Base-by-base conservation (phyloP, 2,888 invertebrate genomes). In the Folsomia manolachei region DNA sequence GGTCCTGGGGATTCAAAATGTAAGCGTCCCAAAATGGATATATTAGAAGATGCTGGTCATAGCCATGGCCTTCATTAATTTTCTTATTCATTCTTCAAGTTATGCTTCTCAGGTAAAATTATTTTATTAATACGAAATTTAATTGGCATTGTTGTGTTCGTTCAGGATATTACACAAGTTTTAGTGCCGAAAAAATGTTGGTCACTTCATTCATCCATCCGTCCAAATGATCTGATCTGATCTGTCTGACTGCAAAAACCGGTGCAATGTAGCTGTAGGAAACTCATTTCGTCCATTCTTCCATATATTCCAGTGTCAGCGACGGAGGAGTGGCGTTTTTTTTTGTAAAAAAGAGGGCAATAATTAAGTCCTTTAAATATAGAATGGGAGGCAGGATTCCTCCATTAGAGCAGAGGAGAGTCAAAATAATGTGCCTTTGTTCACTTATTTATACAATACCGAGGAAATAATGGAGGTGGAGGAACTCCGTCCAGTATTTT, bases 11-110 rank as follows among this genome's bases (percentile, higher is more conserved):
- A 79, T 71, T 78, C 78, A 71, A 80, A 81, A 81, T 81, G 81
- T 81, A 81, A 80, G 80, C 77, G 81, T 68, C 73, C 77, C 69
- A 79, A 79, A 78, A 80, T 81, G 74, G 80, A 79, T 61, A 71
- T 56, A 19, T 73, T 56, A 21, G 56, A 56, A 56, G 56, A 56
- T 56, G 11, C 18, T 56, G 9, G 73, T 69, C 74, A 77, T 74
- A 74, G 75, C 65, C 66, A 71, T 63, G 75, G 71, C 70, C 69
- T 72, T 70, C 67, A 69, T 62, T 66, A 66, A 66, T 67, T 63
- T 72, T 68, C 71, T 70, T 63, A 69, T 62, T 66, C 39, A 66
- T 67, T 63, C 71, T 39, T 39, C 39, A 39, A 39, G 39, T 39
- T 39, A 39, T 39, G 14, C 4, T 23, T 63, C 7, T 19, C 63